A percentile compares a stretch with the other conserved stretches of the same genome.
Evolutionary conservation across 2,888 invertebrate genomes (phyloP).

Genomic region (Cerastoderma edule): DNA sequence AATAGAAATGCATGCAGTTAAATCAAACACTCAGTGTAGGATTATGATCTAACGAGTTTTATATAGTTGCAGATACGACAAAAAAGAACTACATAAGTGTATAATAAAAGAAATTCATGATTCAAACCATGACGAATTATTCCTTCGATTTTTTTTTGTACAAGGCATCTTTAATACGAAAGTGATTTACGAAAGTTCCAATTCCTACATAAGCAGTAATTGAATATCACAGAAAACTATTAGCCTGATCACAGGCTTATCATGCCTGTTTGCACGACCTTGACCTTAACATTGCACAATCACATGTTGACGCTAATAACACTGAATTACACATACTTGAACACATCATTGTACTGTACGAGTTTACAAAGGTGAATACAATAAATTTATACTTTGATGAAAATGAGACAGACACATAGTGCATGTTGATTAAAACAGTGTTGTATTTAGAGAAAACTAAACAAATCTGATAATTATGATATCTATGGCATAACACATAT

Average conservation of each 20-base stretch:
- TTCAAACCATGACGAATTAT: neutral
- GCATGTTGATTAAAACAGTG: no score
- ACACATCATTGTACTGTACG: no score
- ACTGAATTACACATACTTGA: no score
- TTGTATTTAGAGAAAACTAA: no score
- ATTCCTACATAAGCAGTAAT: neutral
- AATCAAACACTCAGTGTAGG: neutral
- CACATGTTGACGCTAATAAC: no score
- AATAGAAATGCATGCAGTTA: slow-evolving; percentile 20
- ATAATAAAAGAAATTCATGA: neutral
- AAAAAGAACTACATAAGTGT: neutral
- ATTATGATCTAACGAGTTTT: no score
- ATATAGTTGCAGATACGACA: slow-evolving; percentile 2
- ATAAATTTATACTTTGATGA: no score
- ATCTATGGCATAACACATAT: no score
- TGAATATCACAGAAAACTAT: slow-evolving; percentile 13
- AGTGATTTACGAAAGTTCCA: neutral
- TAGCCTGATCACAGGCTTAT: neutral
- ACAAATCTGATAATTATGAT: no score
- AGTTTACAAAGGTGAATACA: no score
- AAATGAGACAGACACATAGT: no score
- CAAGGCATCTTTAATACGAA: slow-evolving; percentile 1
- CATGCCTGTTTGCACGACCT: neutral
- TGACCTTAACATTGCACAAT: no score
- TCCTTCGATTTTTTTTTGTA: neutral